phyloP scores from a whole-genome alignment of 2,888 invertebrate genomes.

The Prosapia bicincta region DNA sequence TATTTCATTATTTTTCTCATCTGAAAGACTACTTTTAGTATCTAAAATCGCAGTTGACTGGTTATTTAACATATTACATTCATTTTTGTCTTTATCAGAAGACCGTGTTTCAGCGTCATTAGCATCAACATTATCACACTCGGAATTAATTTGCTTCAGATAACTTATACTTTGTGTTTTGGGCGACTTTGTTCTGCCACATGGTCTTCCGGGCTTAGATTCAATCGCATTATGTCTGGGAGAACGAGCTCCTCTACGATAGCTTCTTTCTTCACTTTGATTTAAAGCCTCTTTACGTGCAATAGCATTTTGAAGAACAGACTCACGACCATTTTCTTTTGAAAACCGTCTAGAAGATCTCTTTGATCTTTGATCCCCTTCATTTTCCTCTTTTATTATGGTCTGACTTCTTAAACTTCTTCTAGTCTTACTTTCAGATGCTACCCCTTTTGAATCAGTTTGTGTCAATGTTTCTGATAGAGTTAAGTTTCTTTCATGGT shows the following conservation, averaged over 20 bases:
- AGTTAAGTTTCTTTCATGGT: neutral
- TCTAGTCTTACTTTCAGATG: slow-evolving; percentile 14
- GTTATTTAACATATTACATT: no score
- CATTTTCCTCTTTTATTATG: slow-evolving; percentile 8
- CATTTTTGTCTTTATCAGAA: neutral
- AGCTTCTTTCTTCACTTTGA: slow-evolving; percentile 50
- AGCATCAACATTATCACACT: neutral
- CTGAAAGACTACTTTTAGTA: neutral
- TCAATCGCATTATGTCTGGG: slow-evolving; percentile 25
- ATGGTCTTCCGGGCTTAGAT: slow-evolving; percentile 4
- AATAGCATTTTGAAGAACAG: slow-evolving; percentile 66
- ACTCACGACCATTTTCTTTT: slow-evolving; percentile 56
- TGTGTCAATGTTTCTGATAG: neutral
- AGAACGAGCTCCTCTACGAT: slow-evolving; percentile 39
- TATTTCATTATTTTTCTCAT: neutral
- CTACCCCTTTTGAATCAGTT: slow-evolving; percentile 4
- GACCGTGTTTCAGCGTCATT: neutral
- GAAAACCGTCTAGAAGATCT: slow-evolving; percentile 61
- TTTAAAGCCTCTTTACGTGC: slow-evolving; percentile 58
- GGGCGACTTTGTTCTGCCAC: slow-evolving; percentile 21
- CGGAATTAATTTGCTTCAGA: neutral
- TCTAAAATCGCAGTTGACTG: neutral
- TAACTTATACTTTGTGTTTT: slow-evolving; percentile 3
- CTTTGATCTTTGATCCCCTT: slow-evolving; percentile 49
- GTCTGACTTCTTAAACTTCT: slow-evolving; percentile 18